Evolutionary conservation across 2,888 invertebrate species (phyloP), one percentile per base, ranked within the genome.

Genomic region (Phragmatobia fuliginosa): DNA sequence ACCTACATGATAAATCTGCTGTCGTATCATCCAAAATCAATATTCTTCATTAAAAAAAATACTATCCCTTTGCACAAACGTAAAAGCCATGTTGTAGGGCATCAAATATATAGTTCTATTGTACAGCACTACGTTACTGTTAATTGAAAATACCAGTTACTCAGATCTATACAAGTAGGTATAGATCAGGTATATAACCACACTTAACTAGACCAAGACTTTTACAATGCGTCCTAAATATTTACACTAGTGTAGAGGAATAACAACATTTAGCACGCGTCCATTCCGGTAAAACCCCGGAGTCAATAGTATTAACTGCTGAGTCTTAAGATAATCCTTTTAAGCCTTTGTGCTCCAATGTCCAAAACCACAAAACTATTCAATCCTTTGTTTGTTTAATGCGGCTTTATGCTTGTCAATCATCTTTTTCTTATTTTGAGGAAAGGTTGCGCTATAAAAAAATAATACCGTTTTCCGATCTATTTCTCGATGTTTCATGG

Each of bases 391-490:
- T 60, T 60, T 49, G 38, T 38, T 69, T 45, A 25, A 49, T 72
- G 66, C 38, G 75, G 75, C 74, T 77, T 74, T 68, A 74, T 68
- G 75, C 61, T 72, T 82, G 80, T 82, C 82, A 82, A 72, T 80
- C 77, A 77, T 25, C 28, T 56, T 59, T 77, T 68, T 67, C 36
- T 31, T 14, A 45, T n/a, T 36, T 59, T 52, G 56, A 58, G 31
- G 25, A 32, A 60, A 52, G 18, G 59, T 58, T 62, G 14, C 25
- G 21, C 16, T 32, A 61, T 32, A 52, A 32, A 45, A 62, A 66
- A 31, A 70, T 38, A 41, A 66, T n/a, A 64, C 69, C 32, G 67
- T 67, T 67, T 60, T 63, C 32, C 63, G 59, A 67, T 33, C 52
- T 31, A 8, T 31, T 67, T 36, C 60, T 38, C 31, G 25, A 56